phyloP scores from a whole-genome alignment of 2,113 vertebrate species.

The Podilymbus podiceps region DNA sequence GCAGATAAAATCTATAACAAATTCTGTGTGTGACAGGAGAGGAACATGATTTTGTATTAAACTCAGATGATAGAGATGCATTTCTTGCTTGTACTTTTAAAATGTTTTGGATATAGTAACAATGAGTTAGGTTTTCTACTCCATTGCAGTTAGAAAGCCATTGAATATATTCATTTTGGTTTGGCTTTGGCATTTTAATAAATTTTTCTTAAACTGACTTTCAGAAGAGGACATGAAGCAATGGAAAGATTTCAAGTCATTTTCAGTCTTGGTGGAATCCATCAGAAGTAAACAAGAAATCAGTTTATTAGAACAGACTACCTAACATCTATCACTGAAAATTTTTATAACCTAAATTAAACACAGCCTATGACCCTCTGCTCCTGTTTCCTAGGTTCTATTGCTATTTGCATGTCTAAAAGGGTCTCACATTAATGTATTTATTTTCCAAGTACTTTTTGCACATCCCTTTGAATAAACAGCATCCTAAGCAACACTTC shows the following conservation, averaged over 20 bases:
- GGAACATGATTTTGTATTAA: slow-evolving; percentile 74
- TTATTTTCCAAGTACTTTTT: neutral
- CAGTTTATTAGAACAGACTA: neutral
- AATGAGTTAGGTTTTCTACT: slow-evolving; percentile 35
- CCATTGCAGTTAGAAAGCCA: slow-evolving; percentile 18
- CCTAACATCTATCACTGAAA: neutral
- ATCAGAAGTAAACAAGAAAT: slow-evolving; percentile 38
- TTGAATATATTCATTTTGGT: slow-evolving; percentile 42
- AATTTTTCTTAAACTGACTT: slow-evolving; percentile 48
- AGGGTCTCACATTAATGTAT: neutral
- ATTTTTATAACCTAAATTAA: neutral
- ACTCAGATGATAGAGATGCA: slow-evolving; percentile 67
- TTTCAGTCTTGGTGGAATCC: slow-evolving; percentile 37
- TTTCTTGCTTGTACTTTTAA: slow-evolving; percentile 61
- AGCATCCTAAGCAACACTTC: neutral
- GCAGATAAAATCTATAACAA: slow-evolving; percentile 77
- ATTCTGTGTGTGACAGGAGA: slow-evolving; percentile 71
- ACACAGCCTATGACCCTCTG: neutral
- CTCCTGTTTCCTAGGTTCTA: neutral
- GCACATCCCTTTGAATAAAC: neutral
- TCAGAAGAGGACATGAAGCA: neutral
- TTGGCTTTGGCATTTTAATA: slow-evolving; percentile 11
- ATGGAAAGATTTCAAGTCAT: slow-evolving; percentile 30
- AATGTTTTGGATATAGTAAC: slow-evolving; percentile 64
- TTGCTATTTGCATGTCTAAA: neutral